A percentile compares a stretch with the other conserved stretches of the same genome.
Evolutionary conservation across 2,113 vertebrate genomes (phyloP).

Genomic region (Cyanocitta stelleri): DNA sequence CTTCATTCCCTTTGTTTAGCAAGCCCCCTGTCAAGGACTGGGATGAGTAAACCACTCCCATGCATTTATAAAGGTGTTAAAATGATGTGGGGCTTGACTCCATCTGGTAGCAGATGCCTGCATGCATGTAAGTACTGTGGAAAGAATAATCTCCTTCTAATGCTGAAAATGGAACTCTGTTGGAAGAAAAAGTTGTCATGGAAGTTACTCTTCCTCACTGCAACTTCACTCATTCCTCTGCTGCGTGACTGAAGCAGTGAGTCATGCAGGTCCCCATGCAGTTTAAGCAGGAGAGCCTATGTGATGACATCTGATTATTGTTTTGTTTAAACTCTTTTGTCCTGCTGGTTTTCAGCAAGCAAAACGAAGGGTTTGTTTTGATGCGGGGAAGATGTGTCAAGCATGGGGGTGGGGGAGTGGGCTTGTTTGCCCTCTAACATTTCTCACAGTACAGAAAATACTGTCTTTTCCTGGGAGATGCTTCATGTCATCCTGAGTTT

Average conservation of each 20-base stretch:
- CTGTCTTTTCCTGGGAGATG: background rate
- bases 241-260: background rate
- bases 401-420: background rate
- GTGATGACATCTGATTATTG: background rate
- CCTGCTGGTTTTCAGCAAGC: background rate
- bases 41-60: background rate
- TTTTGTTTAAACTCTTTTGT: background rate
- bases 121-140: background rate
- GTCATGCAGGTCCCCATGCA: background rate
- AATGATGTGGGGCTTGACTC: background rate
- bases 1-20: background rate
- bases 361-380: background rate
- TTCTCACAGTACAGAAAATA: background rate
- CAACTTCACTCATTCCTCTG: background rate
- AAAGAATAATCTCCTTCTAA: background rate
- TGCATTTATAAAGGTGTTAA: background rate
- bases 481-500: background rate
- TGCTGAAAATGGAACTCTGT: background rate
- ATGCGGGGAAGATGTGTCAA: background rate
- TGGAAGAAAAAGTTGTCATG: background rate
- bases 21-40: background rate
- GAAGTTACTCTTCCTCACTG: background rate
- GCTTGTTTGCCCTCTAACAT: conserved; percentile 25
- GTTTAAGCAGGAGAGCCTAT: background rate
- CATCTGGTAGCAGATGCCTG: background rate